Base-by-base conservation (phyloP, 2,888 invertebrate genomes). In the Luperina testacea region DNA sequence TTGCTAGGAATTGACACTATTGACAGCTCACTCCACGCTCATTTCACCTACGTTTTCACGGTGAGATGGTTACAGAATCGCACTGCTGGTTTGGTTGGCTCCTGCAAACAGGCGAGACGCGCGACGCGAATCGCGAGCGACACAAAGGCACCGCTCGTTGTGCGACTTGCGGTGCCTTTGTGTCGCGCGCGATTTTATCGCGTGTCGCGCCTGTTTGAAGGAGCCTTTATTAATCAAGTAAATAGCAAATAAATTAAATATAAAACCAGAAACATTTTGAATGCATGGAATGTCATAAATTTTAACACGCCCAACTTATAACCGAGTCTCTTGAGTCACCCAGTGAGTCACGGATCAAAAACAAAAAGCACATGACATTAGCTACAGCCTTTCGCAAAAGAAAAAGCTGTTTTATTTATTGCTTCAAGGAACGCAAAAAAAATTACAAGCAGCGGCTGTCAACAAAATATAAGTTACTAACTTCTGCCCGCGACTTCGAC, bases 301-400 rank as follows among this genome's bases (percentile, higher is more conserved):
- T 76, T 59, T 32, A 75, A 78, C 48, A 64, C 53, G 70, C n/a
- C 38, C 9, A 76, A 74, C 64, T 70, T 79, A 78, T 69, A 70
- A 59, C 51, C 8, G 24, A 63, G 59, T 42, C 69, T 20, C 51
- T 75, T 80, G 87, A 87, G 80, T 87, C 89, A 89, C 77, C 48
- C 53, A 15, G 67, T 87, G 88, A 88, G 48, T 87, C 89, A 88
- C 11, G n/a, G 73, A 74, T 78, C 45, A 80, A 59, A 75, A 73
- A 73, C 65, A 64, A 75, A 67, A 67, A 75, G 61, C 65, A 65
- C 9, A 61, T 61, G 77, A 27, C 38, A 48, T 51, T 51, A 71
- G 20, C 13, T n/a, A 69, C 61, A 84, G 65, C 68, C 75, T 68
- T 72, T 63, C 53, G 13, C 63, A 67, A 51, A 74, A 75, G 69